These are phyloP conservation scores for Siniperca undulata DNA, from an alignment of 2,797 vertebrate genomes.

Conservation along the genomic window DNA sequence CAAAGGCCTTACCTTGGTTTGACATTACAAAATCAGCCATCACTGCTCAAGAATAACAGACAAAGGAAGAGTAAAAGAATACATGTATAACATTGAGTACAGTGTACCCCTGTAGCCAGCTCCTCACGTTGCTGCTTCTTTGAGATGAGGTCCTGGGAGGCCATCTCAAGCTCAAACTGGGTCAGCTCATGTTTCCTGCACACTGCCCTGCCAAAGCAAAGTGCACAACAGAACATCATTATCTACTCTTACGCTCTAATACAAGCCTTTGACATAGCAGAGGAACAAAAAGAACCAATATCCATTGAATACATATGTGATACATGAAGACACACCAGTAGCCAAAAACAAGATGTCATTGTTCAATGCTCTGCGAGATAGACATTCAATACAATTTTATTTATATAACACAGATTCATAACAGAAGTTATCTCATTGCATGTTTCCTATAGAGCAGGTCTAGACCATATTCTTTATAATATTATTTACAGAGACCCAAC, in stretches of 20 bases:
- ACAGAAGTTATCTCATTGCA: no score
- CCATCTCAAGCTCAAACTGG: conserved; percentile 94
- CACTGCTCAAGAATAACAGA: not conserved
- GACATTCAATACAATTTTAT: no score
- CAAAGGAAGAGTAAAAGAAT: not conserved
- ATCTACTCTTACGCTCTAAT: not conserved
- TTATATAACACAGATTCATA: no score
- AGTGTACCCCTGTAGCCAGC: conserved; percentile 91
- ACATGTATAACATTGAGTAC: not conserved
- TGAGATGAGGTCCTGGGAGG: conserved; percentile 91
- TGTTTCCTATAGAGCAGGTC: no score
- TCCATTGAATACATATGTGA: not conserved
- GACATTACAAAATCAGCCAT: not conserved
- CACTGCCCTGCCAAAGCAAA: conserved; percentile 87
- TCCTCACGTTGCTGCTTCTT: conserved; percentile 98
- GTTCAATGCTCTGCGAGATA: not conserved
- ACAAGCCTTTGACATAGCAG: not conserved
- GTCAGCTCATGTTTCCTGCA: conserved; percentile 96
- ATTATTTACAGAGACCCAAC: no score
- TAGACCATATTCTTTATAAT: no score
- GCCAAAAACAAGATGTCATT: not conserved
- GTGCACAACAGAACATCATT: not conserved
- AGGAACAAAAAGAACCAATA: not conserved
- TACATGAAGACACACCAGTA: not conserved
- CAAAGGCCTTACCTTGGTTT: not conserved